A percentile compares a stretch with the other conserved stretches of the same genome.
phyloP scores from a whole-genome alignment of 2,888 invertebrate genomes.

The Caradrina clavipalpis region DNA sequence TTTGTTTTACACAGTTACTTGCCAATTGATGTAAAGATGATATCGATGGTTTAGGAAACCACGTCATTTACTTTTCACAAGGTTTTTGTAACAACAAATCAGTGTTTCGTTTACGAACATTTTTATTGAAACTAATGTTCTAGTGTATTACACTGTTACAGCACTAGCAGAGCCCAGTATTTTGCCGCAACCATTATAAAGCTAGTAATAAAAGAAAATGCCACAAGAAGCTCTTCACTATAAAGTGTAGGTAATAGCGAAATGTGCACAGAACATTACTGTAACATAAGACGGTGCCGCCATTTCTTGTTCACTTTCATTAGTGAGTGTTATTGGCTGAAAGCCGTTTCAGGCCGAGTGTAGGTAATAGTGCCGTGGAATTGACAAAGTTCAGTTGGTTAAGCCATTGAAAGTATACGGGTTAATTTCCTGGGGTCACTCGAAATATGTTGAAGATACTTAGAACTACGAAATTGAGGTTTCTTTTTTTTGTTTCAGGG shows the following conservation, averaged over 20 bases:
- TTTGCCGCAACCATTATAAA: conserved; percentile 26
- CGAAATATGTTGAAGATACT: conserved; percentile 17
- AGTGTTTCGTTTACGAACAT: not conserved
- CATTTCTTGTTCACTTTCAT: conserved; percentile 80
- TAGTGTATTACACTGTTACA: not conserved
- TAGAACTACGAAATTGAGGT: conserved; percentile 17
- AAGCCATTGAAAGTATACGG: conserved; percentile 28
- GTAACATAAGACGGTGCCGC: conserved; percentile 64
- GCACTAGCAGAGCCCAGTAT: not conserved
- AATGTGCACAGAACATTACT: conserved; percentile 62
- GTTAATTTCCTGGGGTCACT: conserved; percentile 25
- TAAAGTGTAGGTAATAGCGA: conserved; percentile 46
- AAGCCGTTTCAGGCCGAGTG: conserved; percentile 49
- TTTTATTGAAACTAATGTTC: conserved; percentile 4
- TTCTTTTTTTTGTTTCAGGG: conserved; percentile 54
- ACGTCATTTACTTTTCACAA: not conserved
- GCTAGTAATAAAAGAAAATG: conserved; percentile 48
- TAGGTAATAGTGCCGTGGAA: conserved; percentile 58
- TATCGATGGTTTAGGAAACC: too few relatives aligned
- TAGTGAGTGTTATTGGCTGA: conserved; percentile 75
- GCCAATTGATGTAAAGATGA: too few relatives aligned
- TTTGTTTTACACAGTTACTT: not conserved
- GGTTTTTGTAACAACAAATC: not conserved
- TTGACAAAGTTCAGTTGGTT: conserved; percentile 57
- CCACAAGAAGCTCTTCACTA: conserved; percentile 29